Conservation (phyloP, 2,888 invertebrate genomes). For the Dastarcus helophoroides region DNA sequence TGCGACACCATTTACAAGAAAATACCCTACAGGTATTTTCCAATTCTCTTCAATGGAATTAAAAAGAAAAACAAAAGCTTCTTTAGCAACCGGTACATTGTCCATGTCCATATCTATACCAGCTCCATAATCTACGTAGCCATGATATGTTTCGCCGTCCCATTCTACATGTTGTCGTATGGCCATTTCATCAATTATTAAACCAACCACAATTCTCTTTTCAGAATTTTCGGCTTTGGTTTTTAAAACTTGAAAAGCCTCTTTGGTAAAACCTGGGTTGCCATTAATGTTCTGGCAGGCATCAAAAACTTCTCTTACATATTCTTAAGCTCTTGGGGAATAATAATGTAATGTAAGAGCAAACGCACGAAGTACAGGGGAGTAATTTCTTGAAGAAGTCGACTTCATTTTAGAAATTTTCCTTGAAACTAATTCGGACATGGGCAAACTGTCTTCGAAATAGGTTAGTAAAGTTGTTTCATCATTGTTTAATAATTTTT, state of each 20-base stretch:
- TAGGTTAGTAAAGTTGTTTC: no score
- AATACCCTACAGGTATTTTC: constrained; percentile 28
- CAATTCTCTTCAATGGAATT: constrained; percentile 20
- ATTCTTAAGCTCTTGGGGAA: constrained; percentile 19
- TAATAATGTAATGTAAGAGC: constrained; percentile 20
- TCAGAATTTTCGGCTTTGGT: constrained; percentile 7
- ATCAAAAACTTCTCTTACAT: constrained; percentile 19
- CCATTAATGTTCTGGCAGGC: constrained; percentile 17
- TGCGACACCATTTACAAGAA: constrained; percentile 19
- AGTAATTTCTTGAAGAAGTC: no score
- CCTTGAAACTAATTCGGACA: no score
- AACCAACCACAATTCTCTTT: neutral
- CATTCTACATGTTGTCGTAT: neutral
- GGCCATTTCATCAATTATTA: neutral
- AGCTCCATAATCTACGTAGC: constrained; percentile 3
- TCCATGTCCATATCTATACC: no score
- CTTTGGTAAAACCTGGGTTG: constrained; percentile 20
- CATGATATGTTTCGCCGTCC: neutral
- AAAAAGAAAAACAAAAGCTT: constrained; percentile 22
- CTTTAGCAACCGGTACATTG: constrained; percentile 5
- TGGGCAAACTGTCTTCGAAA: no score
- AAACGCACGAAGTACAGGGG: constrained; percentile 15
- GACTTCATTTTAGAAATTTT: no score
- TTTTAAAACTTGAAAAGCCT: constrained; percentile 17
- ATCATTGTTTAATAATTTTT: no score